Conservation (phyloP, 2,888 invertebrate genomes). For the Pterobdella sp. region DNA sequence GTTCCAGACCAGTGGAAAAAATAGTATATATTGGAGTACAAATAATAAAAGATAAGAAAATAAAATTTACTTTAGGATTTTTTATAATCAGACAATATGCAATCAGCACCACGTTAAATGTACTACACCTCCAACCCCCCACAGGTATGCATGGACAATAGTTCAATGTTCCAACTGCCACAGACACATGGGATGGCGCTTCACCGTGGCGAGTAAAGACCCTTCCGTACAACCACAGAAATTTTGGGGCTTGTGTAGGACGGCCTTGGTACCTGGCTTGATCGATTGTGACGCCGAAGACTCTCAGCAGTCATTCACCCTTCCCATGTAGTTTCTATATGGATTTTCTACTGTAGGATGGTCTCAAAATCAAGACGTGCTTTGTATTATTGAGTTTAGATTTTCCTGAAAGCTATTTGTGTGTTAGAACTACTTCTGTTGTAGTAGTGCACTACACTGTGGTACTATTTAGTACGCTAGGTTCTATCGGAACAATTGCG, state of each 20-base stretch:
- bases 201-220: slow-evolving; percentile 61
- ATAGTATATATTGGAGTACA: no score
- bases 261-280: slow-evolving; percentile 44
- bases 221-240: slow-evolving; percentile 59
- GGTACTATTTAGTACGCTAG: no score
- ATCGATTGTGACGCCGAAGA: slow-evolving; percentile 30
- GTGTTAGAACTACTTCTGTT: no score
- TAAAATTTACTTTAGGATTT: no score
- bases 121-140: neutral
- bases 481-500: no score
- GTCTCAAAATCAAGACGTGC: neutral
- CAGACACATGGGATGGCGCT: slow-evolving; percentile 72
- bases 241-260: slow-evolving; percentile 66
- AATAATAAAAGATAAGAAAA: no score
- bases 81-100: no score
- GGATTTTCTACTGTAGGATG: neutral
- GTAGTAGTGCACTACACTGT: no score
- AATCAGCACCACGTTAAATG: no score
- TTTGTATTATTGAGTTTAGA: no score
- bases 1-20: no score
- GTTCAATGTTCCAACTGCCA: slow-evolving; percentile 63
- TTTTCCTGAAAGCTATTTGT: no score
- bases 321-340: neutral
- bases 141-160: slow-evolving; percentile 72
- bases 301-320: neutral